These are phyloP conservation scores for Oceanites oceanicus DNA, from an alignment of 2,113 vertebrate genomes.

Conservation along the genomic window DNA sequence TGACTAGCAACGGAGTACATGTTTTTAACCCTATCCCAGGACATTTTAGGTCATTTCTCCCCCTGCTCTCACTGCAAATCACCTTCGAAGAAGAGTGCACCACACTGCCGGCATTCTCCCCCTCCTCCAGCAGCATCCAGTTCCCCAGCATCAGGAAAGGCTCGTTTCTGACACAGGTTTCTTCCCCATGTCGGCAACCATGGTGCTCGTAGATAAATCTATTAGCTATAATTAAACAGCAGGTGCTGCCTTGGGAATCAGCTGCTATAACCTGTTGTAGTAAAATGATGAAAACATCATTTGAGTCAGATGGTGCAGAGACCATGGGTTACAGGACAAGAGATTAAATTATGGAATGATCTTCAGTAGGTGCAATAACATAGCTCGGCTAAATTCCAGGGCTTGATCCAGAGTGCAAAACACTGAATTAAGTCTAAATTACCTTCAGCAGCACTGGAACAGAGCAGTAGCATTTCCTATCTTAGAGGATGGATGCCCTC, in stretches of 20 bases:
- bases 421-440: neutral
- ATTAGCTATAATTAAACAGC: neutral
- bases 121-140: neutral
- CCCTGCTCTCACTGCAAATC: neutral
- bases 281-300: neutral
- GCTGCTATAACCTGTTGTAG: neutral
- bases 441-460: neutral
- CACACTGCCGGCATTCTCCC: neutral
- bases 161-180: neutral
- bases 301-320: neutral
- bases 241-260: neutral
- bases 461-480: neutral
- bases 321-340: neutral
- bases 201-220: neutral
- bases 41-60: neutral
- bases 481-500: neutral
- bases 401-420: neutral
- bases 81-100: neutral
- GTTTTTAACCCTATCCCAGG: neutral
- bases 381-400: neutral
- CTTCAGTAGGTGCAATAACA: neutral
- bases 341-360: neutral
- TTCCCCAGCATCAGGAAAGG: neutral
- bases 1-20: neutral
- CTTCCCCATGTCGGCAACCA: neutral